A percentile compares a stretch with the other conserved stretches of the same genome.
phyloP scores from a whole-genome alignment of 2,113 vertebrate species.

The Chauna torquata region DNA sequence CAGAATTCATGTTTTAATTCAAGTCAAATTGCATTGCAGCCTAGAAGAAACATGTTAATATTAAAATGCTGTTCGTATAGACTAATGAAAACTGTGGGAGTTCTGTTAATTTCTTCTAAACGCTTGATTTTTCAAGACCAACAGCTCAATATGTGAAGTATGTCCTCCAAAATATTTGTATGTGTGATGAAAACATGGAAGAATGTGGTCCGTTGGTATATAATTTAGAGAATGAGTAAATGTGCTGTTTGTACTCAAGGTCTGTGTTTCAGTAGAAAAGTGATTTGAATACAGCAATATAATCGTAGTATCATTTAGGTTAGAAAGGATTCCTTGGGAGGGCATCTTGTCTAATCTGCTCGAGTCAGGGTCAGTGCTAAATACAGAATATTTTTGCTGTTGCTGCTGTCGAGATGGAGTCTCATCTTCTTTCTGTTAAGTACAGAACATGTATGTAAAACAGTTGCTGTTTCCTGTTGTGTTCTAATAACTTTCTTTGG shows the following conservation, averaged over 20 bases:
- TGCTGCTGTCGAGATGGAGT: background rate
- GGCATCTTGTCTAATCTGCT: background rate
- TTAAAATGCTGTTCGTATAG: background rate
- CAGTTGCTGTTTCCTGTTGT: background rate
- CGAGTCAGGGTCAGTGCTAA: background rate
- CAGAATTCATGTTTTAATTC: background rate
- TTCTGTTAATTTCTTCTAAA: background rate
- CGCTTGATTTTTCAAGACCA: background rate
- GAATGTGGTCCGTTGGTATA: background rate
- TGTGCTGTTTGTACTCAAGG: background rate
- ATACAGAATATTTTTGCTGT: background rate
- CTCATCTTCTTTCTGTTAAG: background rate
- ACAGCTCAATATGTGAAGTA: background rate
- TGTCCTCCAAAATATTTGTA: background rate
- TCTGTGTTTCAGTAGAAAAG: background rate
- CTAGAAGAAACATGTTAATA: background rate
- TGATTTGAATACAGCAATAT: background rate
- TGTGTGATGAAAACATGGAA: background rate
- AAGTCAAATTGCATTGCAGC: background rate
- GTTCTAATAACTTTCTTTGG: background rate
- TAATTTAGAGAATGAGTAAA: background rate
- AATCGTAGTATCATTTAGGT: background rate
- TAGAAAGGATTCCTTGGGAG: background rate
- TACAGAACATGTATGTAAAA: background rate
- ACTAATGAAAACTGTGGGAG: background rate